Base-by-base conservation (phyloP, 2,888 invertebrate species). In the Limenitis camilla region DNA sequence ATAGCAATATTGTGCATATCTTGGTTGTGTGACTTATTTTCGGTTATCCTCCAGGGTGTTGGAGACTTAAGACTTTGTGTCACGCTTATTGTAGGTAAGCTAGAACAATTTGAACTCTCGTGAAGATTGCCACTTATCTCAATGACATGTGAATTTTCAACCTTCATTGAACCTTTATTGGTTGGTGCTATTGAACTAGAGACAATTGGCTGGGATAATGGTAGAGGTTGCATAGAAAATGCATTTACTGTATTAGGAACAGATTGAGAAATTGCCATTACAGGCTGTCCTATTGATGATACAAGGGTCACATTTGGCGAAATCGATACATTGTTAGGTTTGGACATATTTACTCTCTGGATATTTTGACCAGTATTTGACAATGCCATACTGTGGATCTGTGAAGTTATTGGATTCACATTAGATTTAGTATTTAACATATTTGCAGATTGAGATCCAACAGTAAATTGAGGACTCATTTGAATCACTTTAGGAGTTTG, bases 211-310 rank as follows among this genome's bases (percentile, higher is more conserved):
- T 88, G 88, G 6, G 87, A 80, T 48, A 88, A 59, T 6, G 87
- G 86, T 64, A 87, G 80, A 1, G 86, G 76, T 55, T 85, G 86
- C 78, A 87, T 75, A 1, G 84, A 75, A 61, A 81, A 85, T 31
- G 86, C 74, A 36, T 78, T 65, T 1, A 64, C 61, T 0, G 81
- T 74, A 60, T 80, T 75, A 5, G 86, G 86, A 40, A 84, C 63
- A 3, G 87, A 80, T 57, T 87, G 87, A 9, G 87, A 85, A 53
- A 87, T 84, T 8, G 87, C 85, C 85, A 86, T 87, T 41, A 87
- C 64, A n/a, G 87, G 87, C 58, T 85, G 87, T 28, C 87, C 86
- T 29, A 68, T 79, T 6, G 87, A 86, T 3, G 87, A 81, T 10
- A 87, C 76, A 11, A 87, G 72, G n/a, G 85, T 82, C 6, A 85